Base-by-base conservation (phyloP, 2,113 vertebrate genomes). In the Dendrocopos noguchii region DNA sequence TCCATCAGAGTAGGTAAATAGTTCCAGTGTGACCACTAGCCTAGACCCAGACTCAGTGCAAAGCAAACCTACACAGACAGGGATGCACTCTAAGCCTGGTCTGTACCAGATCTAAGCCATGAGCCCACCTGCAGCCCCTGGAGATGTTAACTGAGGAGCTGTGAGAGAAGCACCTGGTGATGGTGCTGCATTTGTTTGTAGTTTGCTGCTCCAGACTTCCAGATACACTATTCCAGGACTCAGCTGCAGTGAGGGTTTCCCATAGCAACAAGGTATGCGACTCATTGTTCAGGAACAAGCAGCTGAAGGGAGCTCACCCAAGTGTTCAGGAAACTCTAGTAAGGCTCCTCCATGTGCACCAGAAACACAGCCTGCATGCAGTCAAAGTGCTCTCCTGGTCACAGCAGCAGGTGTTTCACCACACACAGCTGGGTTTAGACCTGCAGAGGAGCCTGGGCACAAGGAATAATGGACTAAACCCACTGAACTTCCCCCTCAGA, bases 291-390 rank as follows among this genome's bases (percentile, higher is more conserved):
- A 53, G 39, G 80, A 64, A 56, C 44, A 72, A 22, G 1, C 15
- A 64, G 59, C n/a, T 20, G 25, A 75, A 44, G 29, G 7, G 60
- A 86, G 92, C 98, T 96, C 70, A 98, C 98, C 98, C 98, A 63
- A 98, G 97, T 1, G 97, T 98, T 97, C 80, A 99, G 97, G 95
- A 98, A 99, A 96, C 97, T 97, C 77, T 98, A 99, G 86, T 97
- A 98, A n/a, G 97, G 98, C 82, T 98, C 97, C 93, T 98, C 98
- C 98, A 98, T 97, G 88, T 98, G 97, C 98, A 98, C 98, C 98
- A 98, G 95, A 90, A 95, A 96, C 56, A 77, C 61, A 95, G 64
- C 76, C 86, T 33, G 52, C 47, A 33, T 39, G 47, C 12, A 72
- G 27, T 87, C 76, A 82, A 75, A 74, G 68, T 9, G 39, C 24